Percentiles rank a stretch among this genome's conserved stretches.
phyloP scores from a whole-genome alignment of 2,888 invertebrate species.

The Drosophila anomalata region DNA sequence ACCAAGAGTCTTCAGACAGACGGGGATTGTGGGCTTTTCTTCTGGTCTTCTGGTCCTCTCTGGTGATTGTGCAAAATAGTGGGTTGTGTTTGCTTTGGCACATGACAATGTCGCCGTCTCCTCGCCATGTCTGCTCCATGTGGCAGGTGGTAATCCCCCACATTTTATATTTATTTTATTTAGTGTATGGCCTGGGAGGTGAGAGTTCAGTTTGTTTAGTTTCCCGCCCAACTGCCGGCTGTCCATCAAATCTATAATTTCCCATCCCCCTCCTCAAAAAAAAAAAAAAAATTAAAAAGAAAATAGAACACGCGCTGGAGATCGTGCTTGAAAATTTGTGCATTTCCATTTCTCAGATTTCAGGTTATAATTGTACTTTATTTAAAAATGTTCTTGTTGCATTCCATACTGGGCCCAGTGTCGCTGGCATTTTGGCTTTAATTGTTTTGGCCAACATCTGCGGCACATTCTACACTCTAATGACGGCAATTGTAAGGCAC shows the following conservation, averaged over 20 bases:
- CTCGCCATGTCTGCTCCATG: conserved; percentile 6
- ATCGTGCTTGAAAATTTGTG: conserved; percentile 27
- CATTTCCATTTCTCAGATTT: conserved; percentile 24
- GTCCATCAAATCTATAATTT: conserved; percentile 25
- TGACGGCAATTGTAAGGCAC: conserved; percentile 44
- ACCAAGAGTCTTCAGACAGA: conserved; percentile 23
- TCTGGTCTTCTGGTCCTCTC: not conserved
- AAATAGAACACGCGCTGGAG: conserved; percentile 8
- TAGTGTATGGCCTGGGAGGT: conserved; percentile 41
- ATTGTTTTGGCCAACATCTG: conserved; percentile 56
- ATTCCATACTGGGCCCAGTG: conserved; percentile 22
- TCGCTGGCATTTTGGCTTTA: conserved; percentile 34
- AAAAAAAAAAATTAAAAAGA: no score
- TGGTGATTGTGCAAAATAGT: conserved; percentile 30
- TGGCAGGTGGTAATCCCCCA: conserved; percentile 42
- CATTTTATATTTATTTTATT: not conserved
- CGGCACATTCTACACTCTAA: conserved; percentile 55
- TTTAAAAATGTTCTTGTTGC: conserved; percentile 26
- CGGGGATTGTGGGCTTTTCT: conserved; percentile 31
- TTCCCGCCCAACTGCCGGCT: conserved; percentile 59
- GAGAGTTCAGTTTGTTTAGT: conserved; percentile 72
- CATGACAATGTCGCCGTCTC: conserved; percentile 31
- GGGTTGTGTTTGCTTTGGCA: conserved; percentile 62
- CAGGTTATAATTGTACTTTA: conserved; percentile 19
- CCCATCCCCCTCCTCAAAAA: not conserved